Base-by-base conservation (phyloP, 2,888 invertebrate genomes). In the Conops quadrifasciatus region DNA sequence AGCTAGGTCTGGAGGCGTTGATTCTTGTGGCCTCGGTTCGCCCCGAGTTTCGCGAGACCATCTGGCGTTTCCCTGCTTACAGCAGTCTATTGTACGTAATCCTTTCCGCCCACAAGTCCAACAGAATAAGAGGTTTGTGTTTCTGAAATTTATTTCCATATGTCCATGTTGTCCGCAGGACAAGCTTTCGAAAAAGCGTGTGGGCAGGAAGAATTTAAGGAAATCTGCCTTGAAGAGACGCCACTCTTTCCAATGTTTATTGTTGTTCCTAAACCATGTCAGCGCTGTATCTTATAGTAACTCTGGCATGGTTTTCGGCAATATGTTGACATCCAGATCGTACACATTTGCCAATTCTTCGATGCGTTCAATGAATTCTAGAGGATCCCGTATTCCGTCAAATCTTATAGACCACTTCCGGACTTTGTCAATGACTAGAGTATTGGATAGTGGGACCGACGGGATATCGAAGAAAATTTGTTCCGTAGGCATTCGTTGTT, bases 301-400 rank as follows among this genome's bases (percentile, higher is more conserved):
- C 21, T 64, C 47, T 16, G 64, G 64, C 21, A 64, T 45, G 16
- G 64, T 47, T 21, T 21, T 64, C 3, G 21, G 4, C 9, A 64
- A 21, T 21, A 45, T 7, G 24, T 43, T n/a, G 16, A n/a, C n/a
- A 19, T 43, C 21, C 4, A 64, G n/a, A 15, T 45, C 64, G 24
- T 64, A 64, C 2, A 43, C 64, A 13, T 45, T 45, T 3, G 64
- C 45, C 16, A 64, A 47, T 45, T 64, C 64, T 21, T 64, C 47
- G n/a, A 64, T 21, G 21, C 64, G 43, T 24, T 64, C 64, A 11
- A 64, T 64, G 24, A 64, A 64, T 56, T 56, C 56, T n/a, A 56
- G 24, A 2, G 24, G 56, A 13, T 56, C 24, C 5, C n/a, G 49
- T 11, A 7, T 49, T 4, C 49, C 49, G 19, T n/a, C 19, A n/a